A percentile compares a stretch with the other conserved stretches of the same genome.
Conservation (phyloP, 2,113 vertebrate species). For the Phocoena sinus region DNA sequence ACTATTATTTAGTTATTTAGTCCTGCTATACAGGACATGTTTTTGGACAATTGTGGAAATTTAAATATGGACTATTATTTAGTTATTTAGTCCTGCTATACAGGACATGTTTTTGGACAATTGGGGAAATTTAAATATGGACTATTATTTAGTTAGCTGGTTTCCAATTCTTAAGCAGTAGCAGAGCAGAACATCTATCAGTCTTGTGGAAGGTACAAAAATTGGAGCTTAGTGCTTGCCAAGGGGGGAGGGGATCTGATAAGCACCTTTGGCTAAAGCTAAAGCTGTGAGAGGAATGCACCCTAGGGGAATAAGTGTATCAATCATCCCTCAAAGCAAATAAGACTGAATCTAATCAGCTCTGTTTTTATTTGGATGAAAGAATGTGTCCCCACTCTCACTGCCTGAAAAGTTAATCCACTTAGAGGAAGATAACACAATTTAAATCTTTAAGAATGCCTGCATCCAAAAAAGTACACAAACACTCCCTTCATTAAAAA, state of each 20-base stretch:
- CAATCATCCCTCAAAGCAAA: background rate
- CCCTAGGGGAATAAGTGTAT: background rate
- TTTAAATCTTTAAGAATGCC: background rate
- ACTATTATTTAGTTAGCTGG: background rate
- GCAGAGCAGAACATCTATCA: background rate
- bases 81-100: background rate
- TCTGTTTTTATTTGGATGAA: background rate
- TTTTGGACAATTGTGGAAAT: background rate
- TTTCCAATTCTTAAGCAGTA: background rate
- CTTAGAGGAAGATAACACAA: background rate
- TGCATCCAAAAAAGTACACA: background rate
- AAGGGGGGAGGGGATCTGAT: background rate
- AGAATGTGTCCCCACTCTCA: background rate
- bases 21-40: too few species aligned
- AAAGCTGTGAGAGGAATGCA: background rate
- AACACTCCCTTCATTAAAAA: background rate
- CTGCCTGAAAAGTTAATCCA: background rate
- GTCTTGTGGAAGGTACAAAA: background rate
- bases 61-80: background rate
- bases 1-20: background rate
- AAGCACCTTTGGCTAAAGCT: background rate
- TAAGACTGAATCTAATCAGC: background rate
- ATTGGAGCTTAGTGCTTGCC: background rate
- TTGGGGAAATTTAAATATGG: background rate
- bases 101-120: background rate